Percentiles rank a stretch among this genome's conserved stretches.
These are phyloP conservation scores for Agapornis canus DNA, from an alignment of 2,797 vertebrate genomes.

Conservation along the genomic window DNA sequence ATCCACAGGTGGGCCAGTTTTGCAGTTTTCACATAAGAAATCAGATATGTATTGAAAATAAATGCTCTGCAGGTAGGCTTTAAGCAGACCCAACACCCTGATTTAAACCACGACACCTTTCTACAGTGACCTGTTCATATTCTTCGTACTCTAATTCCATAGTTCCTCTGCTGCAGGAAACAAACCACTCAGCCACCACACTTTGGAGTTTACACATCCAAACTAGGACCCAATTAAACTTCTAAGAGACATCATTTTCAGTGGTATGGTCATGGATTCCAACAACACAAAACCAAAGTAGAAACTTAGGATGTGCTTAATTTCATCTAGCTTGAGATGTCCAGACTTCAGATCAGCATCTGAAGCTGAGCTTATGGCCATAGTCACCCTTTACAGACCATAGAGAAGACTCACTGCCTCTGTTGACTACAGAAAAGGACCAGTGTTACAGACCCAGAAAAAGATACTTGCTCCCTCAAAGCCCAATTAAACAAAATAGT, in stretches of 20 bases:
- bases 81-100: not conserved
- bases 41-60: not conserved
- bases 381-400: not conserved
- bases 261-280: not conserved
- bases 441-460: not conserved
- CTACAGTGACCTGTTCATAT: not conserved
- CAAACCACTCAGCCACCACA: not conserved
- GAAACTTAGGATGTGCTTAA: not conserved
- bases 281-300: not conserved
- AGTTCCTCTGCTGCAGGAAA: not conserved
- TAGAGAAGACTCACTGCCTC: not conserved
- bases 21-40: not conserved
- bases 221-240: not conserved
- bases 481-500: not conserved
- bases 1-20: not conserved
- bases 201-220: not conserved
- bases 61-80: not conserved
- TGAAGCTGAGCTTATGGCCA: not conserved
- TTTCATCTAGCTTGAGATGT: not conserved
- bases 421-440: not conserved
- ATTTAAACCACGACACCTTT: no score
- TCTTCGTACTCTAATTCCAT: not conserved
- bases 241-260: not conserved
- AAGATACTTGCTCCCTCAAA: fast-evolving
- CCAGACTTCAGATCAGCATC: not conserved